phyloP scores from a whole-genome alignment of 2,888 invertebrate species.

The Campoletis raptor region DNA sequence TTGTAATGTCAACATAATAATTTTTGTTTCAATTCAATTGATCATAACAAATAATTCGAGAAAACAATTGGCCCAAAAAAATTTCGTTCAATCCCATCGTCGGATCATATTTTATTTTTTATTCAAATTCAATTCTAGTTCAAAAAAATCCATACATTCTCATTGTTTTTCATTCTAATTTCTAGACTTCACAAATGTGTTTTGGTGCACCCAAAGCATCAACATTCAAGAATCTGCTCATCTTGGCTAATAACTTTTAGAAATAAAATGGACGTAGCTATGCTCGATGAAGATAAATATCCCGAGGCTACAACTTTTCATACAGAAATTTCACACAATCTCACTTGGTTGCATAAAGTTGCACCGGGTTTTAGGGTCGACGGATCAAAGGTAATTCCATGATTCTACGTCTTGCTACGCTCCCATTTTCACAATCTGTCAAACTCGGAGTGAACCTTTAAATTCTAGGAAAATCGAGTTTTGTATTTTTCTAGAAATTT shows the following conservation, averaged over 20 bases:
- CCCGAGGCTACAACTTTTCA: constrained; percentile 68
- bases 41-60: background rate
- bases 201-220: constrained; percentile 38
- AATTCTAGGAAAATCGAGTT: background rate
- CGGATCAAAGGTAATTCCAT: constrained; percentile 82
- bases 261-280: constrained; percentile 75
- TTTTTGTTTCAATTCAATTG: background rate
- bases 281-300: constrained; percentile 77
- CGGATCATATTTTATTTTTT: background rate
- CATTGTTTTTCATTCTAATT: background rate
- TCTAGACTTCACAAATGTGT: constrained; percentile 69
- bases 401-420: background rate
- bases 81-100: background rate
- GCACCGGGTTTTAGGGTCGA: constrained; percentile 84
- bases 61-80: background rate
- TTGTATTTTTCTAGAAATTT: background rate
- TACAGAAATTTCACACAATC: constrained; percentile 71
- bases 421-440: background rate
- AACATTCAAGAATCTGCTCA: constrained; percentile 49
- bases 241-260: constrained; percentile 59
- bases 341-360: constrained; percentile 82
- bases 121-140: background rate
- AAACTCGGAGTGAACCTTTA: background rate
- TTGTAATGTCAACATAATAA: background rate
- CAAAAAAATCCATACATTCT: background rate